Conservation (phyloP, 2,888 invertebrate species). For the Rhodophaea formosa region DNA sequence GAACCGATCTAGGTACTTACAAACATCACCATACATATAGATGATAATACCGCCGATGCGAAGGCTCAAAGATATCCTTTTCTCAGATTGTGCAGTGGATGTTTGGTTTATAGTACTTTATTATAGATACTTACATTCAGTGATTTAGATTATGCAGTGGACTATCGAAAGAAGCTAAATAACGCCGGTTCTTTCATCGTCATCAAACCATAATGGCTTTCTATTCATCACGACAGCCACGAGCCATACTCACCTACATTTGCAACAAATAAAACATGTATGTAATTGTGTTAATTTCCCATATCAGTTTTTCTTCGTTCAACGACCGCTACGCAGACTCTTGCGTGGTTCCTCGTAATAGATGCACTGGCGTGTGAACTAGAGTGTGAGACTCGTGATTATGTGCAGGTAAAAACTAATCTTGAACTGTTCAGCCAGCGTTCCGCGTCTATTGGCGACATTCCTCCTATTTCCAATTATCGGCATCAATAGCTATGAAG, state of each 20-base stretch:
- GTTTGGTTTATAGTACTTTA: no score
- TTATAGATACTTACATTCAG: no score
- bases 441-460: conserved; percentile 14
- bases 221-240: conserved; percentile 1
- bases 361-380: conserved; percentile 59
- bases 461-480: conserved; percentile 7
- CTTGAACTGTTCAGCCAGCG: conserved; percentile 1
- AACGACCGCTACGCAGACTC: conserved; percentile 52
- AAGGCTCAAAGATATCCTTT: no score
- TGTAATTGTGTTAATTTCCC: conserved; percentile 10
- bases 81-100: no score
- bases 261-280: conserved; percentile 1
- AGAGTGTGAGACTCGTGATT: conserved; percentile 68
- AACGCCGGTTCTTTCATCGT: not conserved
- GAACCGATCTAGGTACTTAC: no score
- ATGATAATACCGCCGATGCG: no score
- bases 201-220: no score
- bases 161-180: no score
- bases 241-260: not conserved
- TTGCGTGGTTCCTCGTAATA: conserved; percentile 41
- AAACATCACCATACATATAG: no score
- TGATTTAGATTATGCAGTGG: no score
- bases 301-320: conserved; percentile 38
- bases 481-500: not conserved
- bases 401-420: conserved; percentile 18